Conservation (phyloP, 2,113 vertebrate genomes). For the Pimephales promelas region DNA sequence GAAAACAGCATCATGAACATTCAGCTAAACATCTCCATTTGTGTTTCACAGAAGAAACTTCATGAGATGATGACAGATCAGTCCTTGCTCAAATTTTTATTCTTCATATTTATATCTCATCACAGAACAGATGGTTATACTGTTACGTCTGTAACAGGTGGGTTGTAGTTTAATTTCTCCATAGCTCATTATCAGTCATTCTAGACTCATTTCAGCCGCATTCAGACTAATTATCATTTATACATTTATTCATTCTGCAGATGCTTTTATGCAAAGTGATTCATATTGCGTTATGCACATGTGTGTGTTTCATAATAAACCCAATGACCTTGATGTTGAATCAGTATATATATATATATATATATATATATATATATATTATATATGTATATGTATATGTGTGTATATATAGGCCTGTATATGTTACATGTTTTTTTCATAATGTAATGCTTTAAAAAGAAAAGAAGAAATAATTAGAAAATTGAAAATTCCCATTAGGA, state of each 20-base stretch:
- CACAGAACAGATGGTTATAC: background rate
- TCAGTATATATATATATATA: background rate
- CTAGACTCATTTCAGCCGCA: slow-evolving; percentile 8
- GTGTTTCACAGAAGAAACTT: background rate
- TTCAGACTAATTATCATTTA: background rate
- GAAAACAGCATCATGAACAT: background rate
- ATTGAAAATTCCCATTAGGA: too few species aligned
- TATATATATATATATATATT: too few species aligned
- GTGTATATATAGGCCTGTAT: too few species aligned
- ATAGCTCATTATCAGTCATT: slow-evolving; percentile 1
- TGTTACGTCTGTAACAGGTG: background rate
- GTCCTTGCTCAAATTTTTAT: background rate
- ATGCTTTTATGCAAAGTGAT: background rate
- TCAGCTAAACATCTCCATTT: background rate
- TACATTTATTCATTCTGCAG: background rate
- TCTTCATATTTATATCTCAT: background rate
- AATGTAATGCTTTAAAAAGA: too few species aligned
- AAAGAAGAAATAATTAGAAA: too few species aligned
- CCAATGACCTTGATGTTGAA: background rate
- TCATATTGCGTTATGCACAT: background rate
- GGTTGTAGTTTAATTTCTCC: background rate
- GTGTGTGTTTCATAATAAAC: background rate
- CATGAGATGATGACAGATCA: background rate
- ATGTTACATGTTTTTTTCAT: too few species aligned
- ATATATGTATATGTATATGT: too few species aligned